Conservation (phyloP, 2,888 invertebrate genomes). For the Plutella xylostella region DNA sequence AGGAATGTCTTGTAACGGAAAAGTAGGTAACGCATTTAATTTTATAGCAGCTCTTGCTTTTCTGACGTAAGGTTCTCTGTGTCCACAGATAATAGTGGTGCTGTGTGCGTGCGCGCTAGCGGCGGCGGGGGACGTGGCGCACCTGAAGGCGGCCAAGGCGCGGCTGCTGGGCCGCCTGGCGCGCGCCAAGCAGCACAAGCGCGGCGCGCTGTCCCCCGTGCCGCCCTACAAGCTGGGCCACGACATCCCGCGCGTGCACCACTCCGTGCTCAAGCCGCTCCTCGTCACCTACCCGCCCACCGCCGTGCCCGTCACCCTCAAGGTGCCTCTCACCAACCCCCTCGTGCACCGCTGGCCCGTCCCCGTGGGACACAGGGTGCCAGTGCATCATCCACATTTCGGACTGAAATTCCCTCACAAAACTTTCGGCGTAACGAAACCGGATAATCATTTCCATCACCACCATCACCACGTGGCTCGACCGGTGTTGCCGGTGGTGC, state of each 20-base stretch:
- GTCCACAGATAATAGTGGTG: slow-evolving; percentile 55
- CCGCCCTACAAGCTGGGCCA: slow-evolving; percentile 61
- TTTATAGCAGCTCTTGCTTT: no score
- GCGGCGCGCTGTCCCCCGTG: slow-evolving; percentile 47
- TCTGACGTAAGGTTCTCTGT: slow-evolving; percentile 4
- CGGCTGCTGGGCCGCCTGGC: slow-evolving; percentile 37
- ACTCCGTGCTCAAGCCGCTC: slow-evolving; percentile 57
- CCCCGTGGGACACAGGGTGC: slow-evolving; percentile 47
- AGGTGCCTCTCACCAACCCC: slow-evolving; percentile 48
- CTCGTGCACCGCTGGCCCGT: slow-evolving; percentile 38
- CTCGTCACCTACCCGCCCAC: slow-evolving; percentile 60
- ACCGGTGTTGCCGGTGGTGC: slow-evolving; percentile 40
- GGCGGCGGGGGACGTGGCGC: slow-evolving; percentile 37
- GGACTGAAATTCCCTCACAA: slow-evolving; percentile 47
- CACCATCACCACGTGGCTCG: slow-evolving; percentile 56
- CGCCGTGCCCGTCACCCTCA: slow-evolving; percentile 51
- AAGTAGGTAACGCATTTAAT: no score
- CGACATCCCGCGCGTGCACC: slow-evolving; percentile 54
- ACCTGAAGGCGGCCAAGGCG: slow-evolving; percentile 38
- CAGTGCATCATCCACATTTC: slow-evolving; percentile 46
- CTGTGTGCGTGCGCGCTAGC: slow-evolving; percentile 40
- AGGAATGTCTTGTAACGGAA: no score
- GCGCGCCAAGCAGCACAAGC: slow-evolving; percentile 46
- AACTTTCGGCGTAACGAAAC: slow-evolving; percentile 25
- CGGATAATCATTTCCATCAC: slow-evolving; percentile 53